Conservation (phyloP, 2,797 vertebrate genomes). For the Sebastiscus tertius region DNA sequence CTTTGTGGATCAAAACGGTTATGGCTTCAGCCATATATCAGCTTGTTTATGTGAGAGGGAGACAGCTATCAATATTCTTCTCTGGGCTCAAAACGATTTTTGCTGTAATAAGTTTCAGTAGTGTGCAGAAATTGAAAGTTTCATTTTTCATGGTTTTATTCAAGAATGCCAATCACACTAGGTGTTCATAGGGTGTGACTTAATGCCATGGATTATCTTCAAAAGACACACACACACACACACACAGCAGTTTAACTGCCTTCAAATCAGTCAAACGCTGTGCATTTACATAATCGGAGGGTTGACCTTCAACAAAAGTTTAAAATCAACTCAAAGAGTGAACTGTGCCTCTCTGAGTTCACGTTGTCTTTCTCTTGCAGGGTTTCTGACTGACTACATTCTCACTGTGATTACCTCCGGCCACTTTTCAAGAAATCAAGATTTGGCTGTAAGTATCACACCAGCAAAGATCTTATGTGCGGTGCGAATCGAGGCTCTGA, state of each 20-base stretch:
- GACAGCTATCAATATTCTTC: conserved; percentile 43
- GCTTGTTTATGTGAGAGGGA: conserved; percentile 37
- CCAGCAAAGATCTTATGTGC: background rate
- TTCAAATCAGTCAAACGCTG: background rate
- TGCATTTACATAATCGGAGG: background rate
- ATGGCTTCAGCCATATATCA: conserved; percentile 40
- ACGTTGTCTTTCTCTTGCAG: conserved; percentile 63
- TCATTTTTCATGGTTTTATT: conserved; percentile 1
- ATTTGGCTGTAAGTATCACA: conserved; percentile 74
- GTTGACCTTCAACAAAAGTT: background rate
- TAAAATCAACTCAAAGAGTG: background rate
- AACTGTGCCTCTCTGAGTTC: conserved; percentile 5
- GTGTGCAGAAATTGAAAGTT: background rate
- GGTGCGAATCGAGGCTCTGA: background rate
- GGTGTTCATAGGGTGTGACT: background rate
- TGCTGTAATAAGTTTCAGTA: background rate
- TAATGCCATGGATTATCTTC: background rate
- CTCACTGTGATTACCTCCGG: conserved; percentile 65
- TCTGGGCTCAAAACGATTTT: conserved; percentile 16
- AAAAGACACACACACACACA: background rate
- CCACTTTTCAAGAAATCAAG: conserved; percentile 50
- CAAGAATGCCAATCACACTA: background rate
- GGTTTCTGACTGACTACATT: conserved; percentile 52
- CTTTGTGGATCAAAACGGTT: conserved; percentile 34
- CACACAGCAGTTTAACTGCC: background rate